Base-by-base conservation (phyloP, 2,113 vertebrate species). In the Psophia crepitans region DNA sequence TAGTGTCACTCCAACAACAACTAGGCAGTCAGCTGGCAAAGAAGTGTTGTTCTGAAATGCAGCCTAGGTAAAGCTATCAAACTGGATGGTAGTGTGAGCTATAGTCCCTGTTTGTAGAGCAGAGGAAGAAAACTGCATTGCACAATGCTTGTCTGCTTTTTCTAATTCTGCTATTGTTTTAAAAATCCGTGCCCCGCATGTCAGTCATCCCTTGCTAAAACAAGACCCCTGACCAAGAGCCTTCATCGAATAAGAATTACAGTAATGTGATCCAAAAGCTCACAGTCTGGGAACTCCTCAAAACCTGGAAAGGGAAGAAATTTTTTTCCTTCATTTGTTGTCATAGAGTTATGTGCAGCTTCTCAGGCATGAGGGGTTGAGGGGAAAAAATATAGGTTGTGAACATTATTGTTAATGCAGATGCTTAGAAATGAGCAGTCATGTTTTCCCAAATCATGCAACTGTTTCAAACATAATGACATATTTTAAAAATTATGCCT, bases 261-360 rank as follows among this genome's bases (percentile, higher is more conserved):
- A 95, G 85, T 96, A 96, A 95, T 4, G 2, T 70, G 87, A 88
- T 93, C 81, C 84, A 96, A 95, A 90, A 97, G 96, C 97, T 98
- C 87, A 95, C 80, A 69, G 95, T 93, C 82, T 89, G 65, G 32
- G 39, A 87, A 39, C 49, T 93, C 74, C 56, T 87, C 49, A 70
- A 75, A 93, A 83, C 35, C 32, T 93, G 58, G 4, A 46, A 39
- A 16, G 24, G 32, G 46, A 90, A 41, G 49, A 65, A 65, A 10
- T 70, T 44, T 20, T 28, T 46, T 91, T 14, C 30, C 27, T 85
- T 94, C 8, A 12, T 61, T 85, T 93, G 27, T 85, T 94, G 27
- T 88, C 2, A 0, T 63, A 46, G 39, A 74, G 41, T 78, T 95
- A 58, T 77, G 77, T 70, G 49, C 8, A 2, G 26, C 51, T 96